These are phyloP conservation scores for Sericinus montela DNA, from an alignment of 2,888 invertebrate genomes.

Conservation along the genomic window DNA sequence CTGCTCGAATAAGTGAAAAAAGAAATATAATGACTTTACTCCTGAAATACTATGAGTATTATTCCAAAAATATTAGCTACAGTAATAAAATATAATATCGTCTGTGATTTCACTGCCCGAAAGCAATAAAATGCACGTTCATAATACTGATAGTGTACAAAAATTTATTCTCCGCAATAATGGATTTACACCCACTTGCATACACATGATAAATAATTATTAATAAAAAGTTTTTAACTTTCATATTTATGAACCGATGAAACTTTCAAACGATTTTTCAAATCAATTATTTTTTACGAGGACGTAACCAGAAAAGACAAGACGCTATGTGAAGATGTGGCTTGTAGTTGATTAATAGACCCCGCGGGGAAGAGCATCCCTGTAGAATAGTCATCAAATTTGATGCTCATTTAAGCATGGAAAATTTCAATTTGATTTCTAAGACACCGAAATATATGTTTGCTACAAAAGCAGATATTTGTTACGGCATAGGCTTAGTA, in stretches of 20 bases:
- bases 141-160: too few relatives aligned
- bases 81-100: too few relatives aligned
- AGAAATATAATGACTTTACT: too few relatives aligned
- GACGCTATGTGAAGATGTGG: constrained; percentile 24
- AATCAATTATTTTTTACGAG: constrained; percentile 30
- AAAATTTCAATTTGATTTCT: constrained; percentile 22
- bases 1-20: too few relatives aligned
- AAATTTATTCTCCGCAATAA: too few relatives aligned
- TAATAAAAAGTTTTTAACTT: background rate
- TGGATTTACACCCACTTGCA: background rate
- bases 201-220: background rate
- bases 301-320: constrained; percentile 29
- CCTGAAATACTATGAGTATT: too few relatives aligned
- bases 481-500: too few relatives aligned
- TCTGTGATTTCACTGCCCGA: background rate
- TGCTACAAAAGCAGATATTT: too few relatives aligned
- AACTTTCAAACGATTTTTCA: constrained; percentile 16
- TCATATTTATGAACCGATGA: background rate
- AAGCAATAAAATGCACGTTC: too few relatives aligned
- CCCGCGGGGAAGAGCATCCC: constrained; percentile 24
- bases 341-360: constrained; percentile 44
- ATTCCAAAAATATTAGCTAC: too few relatives aligned
- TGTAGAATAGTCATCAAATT: constrained; percentile 25
- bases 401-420: constrained; percentile 22
- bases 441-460: constrained; percentile 8